Percentiles rank a stretch among this genome's conserved stretches.
Conservation (phyloP, 2,113 vertebrate species). For the Galemys pyrenaicus region DNA sequence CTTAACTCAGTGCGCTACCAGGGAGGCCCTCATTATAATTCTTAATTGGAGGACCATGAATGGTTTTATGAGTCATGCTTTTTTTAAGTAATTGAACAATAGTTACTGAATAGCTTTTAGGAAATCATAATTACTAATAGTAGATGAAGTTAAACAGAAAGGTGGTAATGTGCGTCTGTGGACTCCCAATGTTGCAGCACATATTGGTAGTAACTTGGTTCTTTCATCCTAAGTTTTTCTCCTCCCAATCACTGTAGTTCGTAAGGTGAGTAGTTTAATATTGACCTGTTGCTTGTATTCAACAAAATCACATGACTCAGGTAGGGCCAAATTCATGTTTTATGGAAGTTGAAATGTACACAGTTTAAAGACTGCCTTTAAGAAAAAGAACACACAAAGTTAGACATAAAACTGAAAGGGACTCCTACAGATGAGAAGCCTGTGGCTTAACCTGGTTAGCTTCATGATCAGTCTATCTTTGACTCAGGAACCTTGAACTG, state of each 20-base stretch:
- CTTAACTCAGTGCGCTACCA: no score
- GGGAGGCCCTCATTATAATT: not conserved
- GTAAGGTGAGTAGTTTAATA: not conserved
- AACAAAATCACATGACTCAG: not conserved
- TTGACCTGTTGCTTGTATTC: not conserved
- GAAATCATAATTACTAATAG: not conserved
- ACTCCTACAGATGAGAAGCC: not conserved
- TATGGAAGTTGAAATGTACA: not conserved
- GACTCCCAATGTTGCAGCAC: not conserved
- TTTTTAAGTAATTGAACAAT: not conserved
- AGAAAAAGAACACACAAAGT: not conserved
- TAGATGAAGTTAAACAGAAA: not conserved
- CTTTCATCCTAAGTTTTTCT: not conserved
- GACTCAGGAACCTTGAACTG: not conserved
- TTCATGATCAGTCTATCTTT: not conserved
- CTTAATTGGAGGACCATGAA: not conserved
- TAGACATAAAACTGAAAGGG: not conserved
- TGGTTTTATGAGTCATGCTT: slow-evolving; percentile 3
- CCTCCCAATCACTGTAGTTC: not conserved
- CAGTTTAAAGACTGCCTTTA: not conserved
- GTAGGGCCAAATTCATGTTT: not conserved
- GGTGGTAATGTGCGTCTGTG: not conserved
- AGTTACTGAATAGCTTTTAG: not conserved
- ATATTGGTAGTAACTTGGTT: not conserved
- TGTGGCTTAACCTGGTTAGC: not conserved